Conservation (phyloP, 1,140 invertebrate genomes). For the Thaumatotibia leucotreta region DNA sequence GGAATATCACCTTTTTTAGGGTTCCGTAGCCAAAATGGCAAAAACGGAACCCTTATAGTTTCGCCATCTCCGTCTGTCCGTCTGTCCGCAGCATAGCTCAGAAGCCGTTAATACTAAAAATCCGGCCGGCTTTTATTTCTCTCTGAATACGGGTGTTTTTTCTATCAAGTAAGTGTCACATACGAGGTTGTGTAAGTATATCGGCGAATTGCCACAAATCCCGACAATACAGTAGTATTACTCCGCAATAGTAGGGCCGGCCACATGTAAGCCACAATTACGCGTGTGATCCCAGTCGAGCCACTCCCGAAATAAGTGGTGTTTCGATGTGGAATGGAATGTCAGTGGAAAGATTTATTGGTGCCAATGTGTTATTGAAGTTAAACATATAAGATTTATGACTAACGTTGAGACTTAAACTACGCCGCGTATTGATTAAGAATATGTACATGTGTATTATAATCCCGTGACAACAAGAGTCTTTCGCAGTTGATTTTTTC, state of each 20-base stretch:
- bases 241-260: not conserved
- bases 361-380: not conserved
- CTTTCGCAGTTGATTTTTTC: too few species aligned
- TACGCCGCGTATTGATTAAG: not conserved
- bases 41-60: too few species aligned
- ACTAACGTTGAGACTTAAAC: not conserved
- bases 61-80: too few species aligned
- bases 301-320: not conserved
- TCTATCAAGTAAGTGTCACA: too few species aligned
- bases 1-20: too few species aligned
- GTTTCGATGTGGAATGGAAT: not conserved
- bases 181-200: not conserved
- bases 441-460: too few species aligned
- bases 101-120: too few species aligned
- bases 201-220: not conserved
- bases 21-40: too few species aligned
- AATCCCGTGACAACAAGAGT: too few species aligned
- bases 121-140: too few species aligned
- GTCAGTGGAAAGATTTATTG: not conserved
- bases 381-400: not conserved
- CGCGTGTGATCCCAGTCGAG: not conserved
- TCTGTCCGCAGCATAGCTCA: too few species aligned
- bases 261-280: not conserved
- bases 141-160: too few species aligned
- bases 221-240: not conserved